Base-by-base conservation (phyloP, 1,140 invertebrate genomes). In the Scaptodrosophila lebanonensis region DNA sequence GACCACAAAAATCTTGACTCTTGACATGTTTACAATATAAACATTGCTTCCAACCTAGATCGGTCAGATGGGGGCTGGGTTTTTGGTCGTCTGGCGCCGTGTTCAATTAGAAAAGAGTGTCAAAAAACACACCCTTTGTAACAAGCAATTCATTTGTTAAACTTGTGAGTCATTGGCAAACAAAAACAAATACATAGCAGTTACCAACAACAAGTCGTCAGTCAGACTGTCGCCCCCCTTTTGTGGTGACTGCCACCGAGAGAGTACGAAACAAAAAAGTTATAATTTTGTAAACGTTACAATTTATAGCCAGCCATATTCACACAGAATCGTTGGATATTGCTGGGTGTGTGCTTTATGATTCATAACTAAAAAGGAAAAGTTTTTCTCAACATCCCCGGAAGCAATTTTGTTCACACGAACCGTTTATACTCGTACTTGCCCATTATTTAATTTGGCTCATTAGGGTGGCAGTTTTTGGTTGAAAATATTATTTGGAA, bases 341-440 rank as follows among this genome's bases (percentile, higher is more conserved):
- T 65, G 43, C 38, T 58, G 63, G 53, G 52, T 66, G 51, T 66
- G 53, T 58, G 68, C 68, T 68, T 65, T 72, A 79, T 77, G 72
- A 77, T 79, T 77, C 73, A 77, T 79, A 77, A 77, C 73, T 79
- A 82, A 77, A 77, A 54, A 79, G 65, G 52, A 48, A 45, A 53
- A 67, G 56, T 43, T 53, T 69, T 67, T 56, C 25, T 62, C 73
- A 79, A 79, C 73, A 79, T 77, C 73, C 73, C 73, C 73, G 73
- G 73, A 77, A 77, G 72, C 73, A 79, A 77, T 79, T 77, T 73
- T 75, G 59, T 64, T 69, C 68, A 77, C 73, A 77, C 49, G 73
- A 79, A 67, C 44, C 73, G 69, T 79, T 77, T 72, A 77, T n/a
- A n/a, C n/a, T n/a, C n/a, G n/a, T n/a, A n/a, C n/a, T n/a, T n/a